Percentiles rank a stretch among this genome's conserved stretches.
Conservation (phyloP, 2,888 invertebrate genomes). For the Nomada hirtipes region DNA sequence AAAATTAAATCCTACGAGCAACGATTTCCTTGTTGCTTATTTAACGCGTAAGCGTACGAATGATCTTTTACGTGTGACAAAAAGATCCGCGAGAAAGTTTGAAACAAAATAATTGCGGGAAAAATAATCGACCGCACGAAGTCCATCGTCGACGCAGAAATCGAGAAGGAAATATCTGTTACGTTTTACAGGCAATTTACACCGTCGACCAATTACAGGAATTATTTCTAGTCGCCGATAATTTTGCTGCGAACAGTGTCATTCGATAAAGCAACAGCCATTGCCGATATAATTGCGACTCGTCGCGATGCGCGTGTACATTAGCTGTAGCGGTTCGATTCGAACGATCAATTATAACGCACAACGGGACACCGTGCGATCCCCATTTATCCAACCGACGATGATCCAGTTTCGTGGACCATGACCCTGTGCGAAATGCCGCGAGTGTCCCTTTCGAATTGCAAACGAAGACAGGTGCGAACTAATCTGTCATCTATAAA, state of each 20-base stretch:
- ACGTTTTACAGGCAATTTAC: conserved; percentile 32
- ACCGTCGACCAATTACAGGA: conserved; percentile 30
- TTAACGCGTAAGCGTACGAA: neutral
- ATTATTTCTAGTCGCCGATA: conserved; percentile 32
- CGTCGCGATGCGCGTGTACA: conserved; percentile 33
- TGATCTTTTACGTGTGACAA: neutral
- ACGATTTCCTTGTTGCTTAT: neutral
- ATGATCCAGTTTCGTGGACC: neutral
- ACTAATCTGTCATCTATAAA: no score
- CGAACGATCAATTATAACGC: conserved; percentile 60
- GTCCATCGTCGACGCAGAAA: neutral
- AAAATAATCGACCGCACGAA: no score
- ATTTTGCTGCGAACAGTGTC: conserved; percentile 39
- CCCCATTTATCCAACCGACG: conserved; percentile 30
- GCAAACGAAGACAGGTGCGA: no score
- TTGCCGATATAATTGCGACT: conserved; percentile 52
- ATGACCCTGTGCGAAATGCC: neutral
- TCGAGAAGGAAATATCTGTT: neutral
- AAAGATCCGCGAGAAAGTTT: neutral
- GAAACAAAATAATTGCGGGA: no score
- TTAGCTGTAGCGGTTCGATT: conserved; percentile 39
- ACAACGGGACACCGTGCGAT: conserved; percentile 40
- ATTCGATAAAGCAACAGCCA: conserved; percentile 39
- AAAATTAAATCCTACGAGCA: neutral
- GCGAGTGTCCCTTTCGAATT: no score